Base-by-base conservation (phyloP, 2,113 vertebrate species). In the Ia io region DNA sequence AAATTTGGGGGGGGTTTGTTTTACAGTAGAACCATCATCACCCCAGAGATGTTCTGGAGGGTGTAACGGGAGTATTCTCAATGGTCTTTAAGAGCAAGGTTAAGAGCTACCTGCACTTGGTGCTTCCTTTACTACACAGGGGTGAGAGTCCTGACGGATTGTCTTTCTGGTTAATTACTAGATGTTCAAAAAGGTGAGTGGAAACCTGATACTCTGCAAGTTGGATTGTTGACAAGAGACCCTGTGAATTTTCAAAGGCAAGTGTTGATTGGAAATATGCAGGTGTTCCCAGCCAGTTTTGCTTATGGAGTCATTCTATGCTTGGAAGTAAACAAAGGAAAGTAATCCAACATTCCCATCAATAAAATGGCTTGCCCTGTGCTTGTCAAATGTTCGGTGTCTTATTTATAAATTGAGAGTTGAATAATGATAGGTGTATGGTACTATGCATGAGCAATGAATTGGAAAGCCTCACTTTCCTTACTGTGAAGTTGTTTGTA, bases 121-220 rank as follows among this genome's bases (percentile, higher is more conserved):
- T 70, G 96, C 98, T 98, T 98, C 97, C 95, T 98, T 94, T 86
- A 95, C 97, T 96, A 89, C 87, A 77, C 95, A 95, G 61, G 53
- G 71, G 13, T 73, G 95, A 96, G 97, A 97, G 86, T 94, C 97
- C 85, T 95, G 85, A 84, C 44, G 97, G 97, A 94, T 97, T 98
- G 96, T 98, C 98, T 98, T 98, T 98, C 80, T 73, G 95, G 78
- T 53, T 97, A 98, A 98, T 40, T 97, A 93, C 76, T 97, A 95
- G 98, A 98, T 98, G 97, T 95, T 88, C 96, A 96, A 93, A 98
- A 98, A 98, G 98, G 97, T 98, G 98, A 98, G 83, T 80, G 67
- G 85, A 56, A 97, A 97, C 88, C 92, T 96, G 97, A 97, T 95
- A 98, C 96, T 79, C 97, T 98, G 97, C 98, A 97, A 91, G 91